These are phyloP conservation scores for Rhipidura dahli DNA, from an alignment of 2,113 vertebrate genomes.

Conservation along the genomic window DNA sequence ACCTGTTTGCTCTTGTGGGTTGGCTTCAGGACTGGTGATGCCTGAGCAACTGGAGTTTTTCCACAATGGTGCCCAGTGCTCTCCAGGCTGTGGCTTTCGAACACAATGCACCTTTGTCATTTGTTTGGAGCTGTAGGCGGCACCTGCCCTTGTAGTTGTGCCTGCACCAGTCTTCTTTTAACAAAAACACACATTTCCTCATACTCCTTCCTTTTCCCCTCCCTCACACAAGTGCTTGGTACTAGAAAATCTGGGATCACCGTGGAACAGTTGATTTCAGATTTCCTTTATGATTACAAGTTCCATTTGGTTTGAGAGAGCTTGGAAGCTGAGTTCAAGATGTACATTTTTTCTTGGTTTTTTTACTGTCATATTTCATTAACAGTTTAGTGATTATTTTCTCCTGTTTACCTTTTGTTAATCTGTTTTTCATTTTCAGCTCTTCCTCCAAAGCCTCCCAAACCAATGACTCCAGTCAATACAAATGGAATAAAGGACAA, in stretches of 20 bases:
- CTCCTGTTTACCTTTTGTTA: background rate
- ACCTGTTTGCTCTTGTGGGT: background rate
- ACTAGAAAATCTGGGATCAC: background rate
- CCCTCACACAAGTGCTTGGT: background rate
- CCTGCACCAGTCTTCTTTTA: background rate
- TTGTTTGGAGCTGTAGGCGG: background rate
- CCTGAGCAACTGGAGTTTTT: background rate
- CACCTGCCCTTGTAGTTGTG: background rate
- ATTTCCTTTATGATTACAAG: background rate
- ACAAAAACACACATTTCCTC: background rate
- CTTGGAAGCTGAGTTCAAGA: background rate
- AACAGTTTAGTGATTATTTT: background rate
- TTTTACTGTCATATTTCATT: background rate
- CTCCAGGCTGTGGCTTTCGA: background rate
- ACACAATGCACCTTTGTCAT: conserved; percentile 17
- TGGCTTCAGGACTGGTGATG: background rate
- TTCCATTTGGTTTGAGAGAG: background rate
- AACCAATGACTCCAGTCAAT: conserved; percentile 80
- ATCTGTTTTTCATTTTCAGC: conserved; percentile 73
- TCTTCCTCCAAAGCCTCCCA: conserved; percentile 91
- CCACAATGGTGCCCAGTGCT: background rate
- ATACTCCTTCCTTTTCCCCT: background rate
- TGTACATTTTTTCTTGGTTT: background rate
- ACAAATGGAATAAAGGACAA: conserved; percentile 82
- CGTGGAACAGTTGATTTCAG: background rate